Conservation (phyloP, 2,888 invertebrate genomes). For the Lottia scabra region DNA sequence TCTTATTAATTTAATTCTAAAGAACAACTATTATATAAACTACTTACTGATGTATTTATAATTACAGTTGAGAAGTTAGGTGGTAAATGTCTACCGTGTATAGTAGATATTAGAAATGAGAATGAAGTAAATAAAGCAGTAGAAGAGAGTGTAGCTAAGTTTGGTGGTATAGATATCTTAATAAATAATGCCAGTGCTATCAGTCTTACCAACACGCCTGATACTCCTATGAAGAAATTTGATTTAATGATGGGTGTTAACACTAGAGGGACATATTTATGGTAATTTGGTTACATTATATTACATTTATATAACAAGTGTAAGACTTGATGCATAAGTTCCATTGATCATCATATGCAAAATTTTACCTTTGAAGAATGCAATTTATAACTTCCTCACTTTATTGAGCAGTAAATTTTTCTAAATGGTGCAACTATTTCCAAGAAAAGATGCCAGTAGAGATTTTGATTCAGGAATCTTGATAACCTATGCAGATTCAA, state of each 20-base stretch:
- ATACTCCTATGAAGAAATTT: conserved; percentile 94
- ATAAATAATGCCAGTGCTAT: conserved; percentile 98
- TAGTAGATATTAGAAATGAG: conserved; percentile 90
- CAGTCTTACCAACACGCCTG: conserved; percentile 77
- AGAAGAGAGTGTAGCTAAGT: conserved; percentile 79
- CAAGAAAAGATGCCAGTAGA: too few relatives aligned
- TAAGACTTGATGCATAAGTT: too few relatives aligned
- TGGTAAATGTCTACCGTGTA: conserved; percentile 86
- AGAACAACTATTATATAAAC: too few relatives aligned
- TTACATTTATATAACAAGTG: too few relatives aligned
- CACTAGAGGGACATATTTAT: conserved; percentile 93
- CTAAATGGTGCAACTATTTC: too few relatives aligned
- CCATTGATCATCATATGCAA: too few relatives aligned
- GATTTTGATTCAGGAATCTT: too few relatives aligned
- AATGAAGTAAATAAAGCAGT: conserved; percentile 73
- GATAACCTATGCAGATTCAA: too few relatives aligned
- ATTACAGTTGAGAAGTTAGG: conserved; percentile 84
- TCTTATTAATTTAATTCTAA: too few relatives aligned
- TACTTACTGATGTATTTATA: not conserved
- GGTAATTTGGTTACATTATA: conserved; percentile 76
- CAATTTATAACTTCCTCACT: too few relatives aligned
- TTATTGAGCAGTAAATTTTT: too few relatives aligned
- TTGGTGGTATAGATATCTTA: conserved; percentile 93
- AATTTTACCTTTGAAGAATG: too few relatives aligned
- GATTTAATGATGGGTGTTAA: conserved; percentile 97